Percentiles rank a stretch among this genome's conserved stretches.
phyloP scores from a whole-genome alignment of 1,140 invertebrate genomes.

The Lasioglossum albipes region DNA sequence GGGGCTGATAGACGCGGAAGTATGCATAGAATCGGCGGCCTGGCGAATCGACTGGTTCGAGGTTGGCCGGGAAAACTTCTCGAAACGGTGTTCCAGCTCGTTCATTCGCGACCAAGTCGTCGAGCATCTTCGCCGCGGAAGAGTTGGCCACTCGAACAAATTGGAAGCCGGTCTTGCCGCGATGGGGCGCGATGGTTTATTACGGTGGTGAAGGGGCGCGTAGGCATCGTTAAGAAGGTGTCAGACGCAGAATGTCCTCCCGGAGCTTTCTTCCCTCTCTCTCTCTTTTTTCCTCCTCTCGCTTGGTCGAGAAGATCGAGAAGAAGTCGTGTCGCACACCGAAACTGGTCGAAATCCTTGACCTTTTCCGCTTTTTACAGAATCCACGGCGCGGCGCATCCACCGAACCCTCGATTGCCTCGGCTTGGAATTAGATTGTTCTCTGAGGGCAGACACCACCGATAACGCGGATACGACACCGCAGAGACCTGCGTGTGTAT shows the following conservation, averaged over 20 bases:
- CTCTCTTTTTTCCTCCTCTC: too few species aligned
- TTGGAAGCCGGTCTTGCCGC: constrained; percentile 70
- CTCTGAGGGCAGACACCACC: too few species aligned
- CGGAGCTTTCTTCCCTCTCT: too few species aligned
- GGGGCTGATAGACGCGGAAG: constrained; percentile 33
- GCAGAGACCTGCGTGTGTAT: too few species aligned
- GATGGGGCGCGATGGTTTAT: constrained; percentile 46
- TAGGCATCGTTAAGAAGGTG: constrained; percentile 74
- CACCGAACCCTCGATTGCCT: not conserved
- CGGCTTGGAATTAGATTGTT: constrained; percentile 7
- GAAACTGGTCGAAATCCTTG: constrained; percentile 50
- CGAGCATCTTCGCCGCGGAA: constrained; percentile 21
- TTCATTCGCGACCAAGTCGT: constrained; percentile 28
- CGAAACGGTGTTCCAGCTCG: not conserved
- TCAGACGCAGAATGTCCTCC: constrained; percentile 68
- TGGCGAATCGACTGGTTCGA: not conserved
- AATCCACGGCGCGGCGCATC: constrained; percentile 14
- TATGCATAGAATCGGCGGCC: constrained; percentile 28
- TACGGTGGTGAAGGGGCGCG: constrained; percentile 46
- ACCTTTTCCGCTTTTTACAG: constrained; percentile 25
- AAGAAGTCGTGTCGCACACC: not conserved
- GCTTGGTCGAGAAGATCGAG: constrained; percentile 2
- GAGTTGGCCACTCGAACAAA: constrained; percentile 73
- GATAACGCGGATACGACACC: too few species aligned
- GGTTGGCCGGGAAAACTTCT: constrained; percentile 18